Percentiles rank a stretch among this genome's conserved stretches.
phyloP scores from a whole-genome alignment of 2,113 vertebrate species.

The human region GRCh38 chr18:70537501-70538000 shows the following conservation, averaged over 20 bases:
- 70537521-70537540: not conserved
- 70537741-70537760: conserved; percentile 73
- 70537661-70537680: conserved; percentile 67
- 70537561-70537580: conserved; percentile 2
- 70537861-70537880: conserved; percentile 64
- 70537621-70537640: conserved; percentile 67
- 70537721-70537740: not conserved
- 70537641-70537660: not conserved
- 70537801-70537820: not conserved
- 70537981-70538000: conserved; percentile 52
- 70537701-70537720: conserved; percentile 35
- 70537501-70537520: conserved; percentile 26
- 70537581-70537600: conserved; percentile 30
- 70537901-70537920: not conserved
- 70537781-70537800: not conserved
- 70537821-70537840: not conserved
- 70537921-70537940: conserved; percentile 53
- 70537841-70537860: conserved; percentile 27
- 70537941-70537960: conserved; percentile 39
- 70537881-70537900: conserved; percentile 50
- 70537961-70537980: conserved; percentile 34
- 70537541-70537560: not conserved
- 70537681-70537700: conserved; percentile 23
- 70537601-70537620: not conserved
- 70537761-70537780: conserved; percentile 63